phyloP scores from a whole-genome alignment of 2,797 vertebrate species.

The Molossus molossus region DNA sequence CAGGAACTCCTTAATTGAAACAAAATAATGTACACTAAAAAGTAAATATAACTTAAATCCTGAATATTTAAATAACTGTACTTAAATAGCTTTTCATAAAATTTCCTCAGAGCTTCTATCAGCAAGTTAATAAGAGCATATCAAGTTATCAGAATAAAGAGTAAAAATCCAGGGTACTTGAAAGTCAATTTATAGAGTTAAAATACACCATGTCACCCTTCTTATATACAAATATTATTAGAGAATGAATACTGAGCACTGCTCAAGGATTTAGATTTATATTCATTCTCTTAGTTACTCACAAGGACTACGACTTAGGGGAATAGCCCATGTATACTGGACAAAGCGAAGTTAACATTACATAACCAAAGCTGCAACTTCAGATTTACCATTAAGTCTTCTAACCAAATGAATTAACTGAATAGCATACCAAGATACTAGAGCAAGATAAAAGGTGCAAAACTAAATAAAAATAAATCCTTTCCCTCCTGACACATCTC shows the following conservation, averaged over 20 bases:
- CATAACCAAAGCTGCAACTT: conserved; percentile 44
- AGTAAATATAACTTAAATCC: conserved; percentile 58
- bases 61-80: conserved; percentile 29
- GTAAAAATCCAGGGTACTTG: background rate
- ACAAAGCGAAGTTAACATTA: conserved; percentile 62
- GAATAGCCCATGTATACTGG: background rate
- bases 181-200: conserved; percentile 53
- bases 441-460: conserved; percentile 59
- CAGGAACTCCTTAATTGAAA: conserved; percentile 67
- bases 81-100: conserved; percentile 56
- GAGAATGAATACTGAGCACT: conserved; percentile 46
- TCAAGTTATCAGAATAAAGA: background rate
- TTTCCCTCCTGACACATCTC: conserved; percentile 75
- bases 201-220: conserved; percentile 40
- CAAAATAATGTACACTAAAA: conserved; percentile 59
- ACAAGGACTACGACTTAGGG: background rate
- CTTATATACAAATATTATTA: conserved; percentile 38
- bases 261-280: background rate
- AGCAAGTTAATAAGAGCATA: conserved; percentile 63
- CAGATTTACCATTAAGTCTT: conserved; percentile 42
- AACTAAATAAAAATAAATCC: conserved; percentile 73
- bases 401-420: conserved; percentile 63
- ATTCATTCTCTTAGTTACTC: conserved; percentile 43
- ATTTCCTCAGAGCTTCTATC: conserved; percentile 55
- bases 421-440: conserved; percentile 23